Percentiles rank a stretch among this genome's conserved stretches.
Evolutionary conservation across 2,797 vertebrate genomes (phyloP).

Genomic region (Neosilurus hyrtlii): DNA sequence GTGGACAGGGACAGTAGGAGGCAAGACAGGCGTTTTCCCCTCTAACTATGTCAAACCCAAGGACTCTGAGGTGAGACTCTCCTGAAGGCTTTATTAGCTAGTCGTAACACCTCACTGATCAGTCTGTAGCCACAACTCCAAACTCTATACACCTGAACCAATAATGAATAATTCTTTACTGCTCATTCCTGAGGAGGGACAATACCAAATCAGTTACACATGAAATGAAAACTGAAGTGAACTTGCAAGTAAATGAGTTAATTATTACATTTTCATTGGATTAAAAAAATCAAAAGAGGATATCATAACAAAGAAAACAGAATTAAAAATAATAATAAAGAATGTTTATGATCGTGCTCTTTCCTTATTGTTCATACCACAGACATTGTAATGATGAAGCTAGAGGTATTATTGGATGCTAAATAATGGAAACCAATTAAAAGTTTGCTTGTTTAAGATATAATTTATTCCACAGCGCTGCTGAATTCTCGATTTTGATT

Average conservation of each 20-base stretch:
- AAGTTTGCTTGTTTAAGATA: neutral
- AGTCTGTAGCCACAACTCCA: neutral
- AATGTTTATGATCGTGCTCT: neutral
- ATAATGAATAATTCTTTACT: neutral
- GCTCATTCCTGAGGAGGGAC: neutral
- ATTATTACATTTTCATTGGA: neutral
- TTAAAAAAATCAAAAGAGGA: neutral
- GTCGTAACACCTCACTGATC: neutral
- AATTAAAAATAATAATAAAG: neutral
- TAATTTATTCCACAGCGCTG: neutral
- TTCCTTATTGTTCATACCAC: neutral
- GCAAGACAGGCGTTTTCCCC: slow-evolving; percentile 94
- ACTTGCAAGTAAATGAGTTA: neutral
- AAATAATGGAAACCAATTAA: neutral
- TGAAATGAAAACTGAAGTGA: neutral
- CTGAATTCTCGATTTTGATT: neutral
- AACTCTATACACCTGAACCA: neutral
- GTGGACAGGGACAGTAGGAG: slow-evolving; percentile 92
- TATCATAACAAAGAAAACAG: neutral
- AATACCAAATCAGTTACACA: neutral
- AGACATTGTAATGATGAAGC: neutral
- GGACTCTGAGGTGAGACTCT: slow-evolving; percentile 72
- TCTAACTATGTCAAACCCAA: slow-evolving; percentile 98
- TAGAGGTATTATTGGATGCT: neutral
- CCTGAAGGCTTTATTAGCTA: slow-evolving; percentile 36